These are phyloP conservation scores for Chesias legatella DNA, from an alignment of 2,888 invertebrate species.

Conservation along the genomic window DNA sequence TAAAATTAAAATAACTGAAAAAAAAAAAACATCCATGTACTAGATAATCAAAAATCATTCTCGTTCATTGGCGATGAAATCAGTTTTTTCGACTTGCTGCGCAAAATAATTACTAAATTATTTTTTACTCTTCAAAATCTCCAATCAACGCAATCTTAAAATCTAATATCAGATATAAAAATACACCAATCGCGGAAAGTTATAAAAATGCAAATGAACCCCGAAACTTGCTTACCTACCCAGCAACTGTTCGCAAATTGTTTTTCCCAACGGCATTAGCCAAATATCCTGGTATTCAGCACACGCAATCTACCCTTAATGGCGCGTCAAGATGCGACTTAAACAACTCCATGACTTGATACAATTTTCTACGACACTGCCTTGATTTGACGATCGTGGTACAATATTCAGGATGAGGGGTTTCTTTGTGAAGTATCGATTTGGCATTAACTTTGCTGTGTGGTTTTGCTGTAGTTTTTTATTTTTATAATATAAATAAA, in stretches of 20 bases:
- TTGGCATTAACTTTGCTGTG: slow-evolving; percentile 10
- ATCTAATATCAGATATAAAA: not conserved
- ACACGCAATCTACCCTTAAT: slow-evolving; percentile 72
- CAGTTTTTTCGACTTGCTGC: too few relatives aligned
- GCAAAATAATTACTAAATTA: too few relatives aligned
- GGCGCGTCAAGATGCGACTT: slow-evolving; percentile 69
- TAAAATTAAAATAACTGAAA: too few relatives aligned
- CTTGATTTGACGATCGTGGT: slow-evolving; percentile 39
- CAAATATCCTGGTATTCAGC: slow-evolving; percentile 63
- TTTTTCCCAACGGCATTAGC: slow-evolving; percentile 70
- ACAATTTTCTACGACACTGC: slow-evolving; percentile 50
- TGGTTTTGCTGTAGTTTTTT: too few relatives aligned
- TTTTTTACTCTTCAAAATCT: too few relatives aligned
- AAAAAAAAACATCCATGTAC: too few relatives aligned
- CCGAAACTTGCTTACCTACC: slow-evolving; percentile 15
- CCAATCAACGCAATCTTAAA: too few relatives aligned
- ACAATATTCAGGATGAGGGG: slow-evolving; percentile 25
- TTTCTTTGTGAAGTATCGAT: slow-evolving; percentile 23
- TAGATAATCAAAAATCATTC: too few relatives aligned
- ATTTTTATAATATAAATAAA: too few relatives aligned
- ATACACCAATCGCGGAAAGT: slow-evolving; percentile 6
- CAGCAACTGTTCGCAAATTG: slow-evolving; percentile 53
- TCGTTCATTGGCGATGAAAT: too few relatives aligned
- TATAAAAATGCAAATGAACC: slow-evolving; percentile 14
- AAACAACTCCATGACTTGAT: slow-evolving; percentile 65